Evolutionary conservation across 2,113 vertebrate species (phyloP).

Genomic region (Acrocephalus arundinaceus): DNA sequence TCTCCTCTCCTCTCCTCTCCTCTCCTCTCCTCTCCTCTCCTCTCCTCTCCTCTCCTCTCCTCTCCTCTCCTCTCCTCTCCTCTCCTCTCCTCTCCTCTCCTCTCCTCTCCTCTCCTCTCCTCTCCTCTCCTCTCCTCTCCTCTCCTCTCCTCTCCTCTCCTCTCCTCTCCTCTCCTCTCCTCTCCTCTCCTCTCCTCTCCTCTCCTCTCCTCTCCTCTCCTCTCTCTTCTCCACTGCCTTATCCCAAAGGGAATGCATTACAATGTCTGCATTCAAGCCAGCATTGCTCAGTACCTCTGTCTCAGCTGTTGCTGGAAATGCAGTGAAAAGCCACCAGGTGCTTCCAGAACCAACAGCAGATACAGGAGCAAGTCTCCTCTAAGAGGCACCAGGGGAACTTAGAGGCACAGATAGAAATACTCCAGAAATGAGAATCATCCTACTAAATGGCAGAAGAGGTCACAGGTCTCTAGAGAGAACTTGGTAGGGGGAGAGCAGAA

Average conservation of each 20-base stretch:
- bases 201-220: no score
- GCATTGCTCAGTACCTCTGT: not conserved
- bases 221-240: not conserved
- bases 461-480: not conserved
- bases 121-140: no score
- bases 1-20: not conserved
- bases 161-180: accelerated
- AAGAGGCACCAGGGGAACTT: not conserved
- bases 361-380: not conserved
- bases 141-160: no score
- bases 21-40: no score
- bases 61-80: no score
- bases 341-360: not conserved
- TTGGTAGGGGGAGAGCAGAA: not conserved
- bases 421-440: not conserved
- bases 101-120: not conserved
- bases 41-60: not conserved
- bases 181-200: not conserved
- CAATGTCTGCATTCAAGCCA: not conserved
- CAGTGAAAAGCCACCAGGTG: not conserved
- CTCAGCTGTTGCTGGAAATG: not conserved
- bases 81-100: no score
- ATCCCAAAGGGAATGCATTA: not conserved
- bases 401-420: not conserved
- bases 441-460: not conserved